Conservation (phyloP, 2,113 vertebrate species). For the Dasyornis broadbenti region DNA sequence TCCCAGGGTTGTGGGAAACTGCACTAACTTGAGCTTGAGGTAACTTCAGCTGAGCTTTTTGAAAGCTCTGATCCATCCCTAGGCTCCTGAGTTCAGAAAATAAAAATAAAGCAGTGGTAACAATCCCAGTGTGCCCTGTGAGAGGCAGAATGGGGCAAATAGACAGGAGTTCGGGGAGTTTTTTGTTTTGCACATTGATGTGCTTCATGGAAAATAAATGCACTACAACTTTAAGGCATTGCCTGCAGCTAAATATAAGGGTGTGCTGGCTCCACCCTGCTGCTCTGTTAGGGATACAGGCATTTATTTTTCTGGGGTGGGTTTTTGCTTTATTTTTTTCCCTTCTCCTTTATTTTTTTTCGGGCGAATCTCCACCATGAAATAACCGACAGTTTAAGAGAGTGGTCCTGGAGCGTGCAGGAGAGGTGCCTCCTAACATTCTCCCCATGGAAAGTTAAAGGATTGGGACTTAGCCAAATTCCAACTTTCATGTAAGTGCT, state of each 20-base stretch:
- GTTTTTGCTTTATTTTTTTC: not conserved
- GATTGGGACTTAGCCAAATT: not conserved
- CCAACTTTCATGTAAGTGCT: not conserved
- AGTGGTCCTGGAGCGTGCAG: not conserved
- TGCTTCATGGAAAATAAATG: constrained; percentile 21
- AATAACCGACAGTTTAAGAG: not conserved
- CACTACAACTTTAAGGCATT: constrained; percentile 23
- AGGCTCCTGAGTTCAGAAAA: not conserved
- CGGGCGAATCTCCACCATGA: not conserved
- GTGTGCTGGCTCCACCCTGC: not conserved
- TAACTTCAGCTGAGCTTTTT: not conserved
- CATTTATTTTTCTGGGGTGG: not conserved
- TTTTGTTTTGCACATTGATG: not conserved
- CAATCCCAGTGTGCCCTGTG: not conserved
- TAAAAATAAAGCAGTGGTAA: not conserved
- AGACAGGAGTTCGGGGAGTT: not conserved
- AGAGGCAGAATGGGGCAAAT: not conserved
- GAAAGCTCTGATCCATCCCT: not conserved
- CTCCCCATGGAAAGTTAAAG: not conserved
- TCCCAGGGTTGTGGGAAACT: not conserved
- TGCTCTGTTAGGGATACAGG: not conserved
- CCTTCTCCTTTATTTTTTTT: not conserved
- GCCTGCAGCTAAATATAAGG: constrained; percentile 30
- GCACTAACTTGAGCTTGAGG: not conserved
- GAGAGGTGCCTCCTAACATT: not conserved